Evolutionary conservation across 2,888 invertebrate genomes (phyloP).

Genomic region (Tenthredo mesomela): DNA sequence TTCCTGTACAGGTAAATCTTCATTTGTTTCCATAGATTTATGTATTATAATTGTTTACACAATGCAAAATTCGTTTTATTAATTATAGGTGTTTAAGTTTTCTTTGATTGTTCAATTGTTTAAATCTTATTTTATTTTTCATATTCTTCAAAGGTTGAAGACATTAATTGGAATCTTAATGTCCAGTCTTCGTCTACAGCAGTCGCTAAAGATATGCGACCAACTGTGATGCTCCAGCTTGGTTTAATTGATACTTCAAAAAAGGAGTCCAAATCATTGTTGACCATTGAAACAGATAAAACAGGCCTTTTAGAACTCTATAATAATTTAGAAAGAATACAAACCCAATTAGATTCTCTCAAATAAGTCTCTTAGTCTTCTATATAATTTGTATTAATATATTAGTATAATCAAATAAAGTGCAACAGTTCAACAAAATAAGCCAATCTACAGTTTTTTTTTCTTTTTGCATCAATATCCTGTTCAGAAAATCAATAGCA

Average conservation of each 20-base stretch:
- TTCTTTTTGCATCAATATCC: background rate
- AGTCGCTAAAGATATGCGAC: constrained; percentile 66
- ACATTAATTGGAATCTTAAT: constrained; percentile 71
- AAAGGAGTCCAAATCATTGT: constrained; percentile 59
- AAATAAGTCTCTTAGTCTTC: constrained; percentile 61
- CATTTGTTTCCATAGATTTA: background rate
- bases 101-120: background rate
- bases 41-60: constrained; percentile 17
- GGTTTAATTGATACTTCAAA: constrained; percentile 63
- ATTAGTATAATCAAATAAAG: background rate
- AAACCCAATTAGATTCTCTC: constrained; percentile 71
- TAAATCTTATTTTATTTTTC: background rate
- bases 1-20: constrained; percentile 69
- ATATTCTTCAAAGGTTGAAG: constrained; percentile 62
- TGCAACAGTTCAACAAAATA: background rate
- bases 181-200: constrained; percentile 71
- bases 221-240: constrained; percentile 70
- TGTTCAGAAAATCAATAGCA: background rate
- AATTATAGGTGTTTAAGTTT: background rate
- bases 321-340: constrained; percentile 71
- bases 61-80: background rate
- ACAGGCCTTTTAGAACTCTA: constrained; percentile 67
- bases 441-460: background rate
- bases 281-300: constrained; percentile 72
- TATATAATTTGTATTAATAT: background rate